Conservation (phyloP, 1,140 invertebrate species). For the Euborellia annulipes region DNA sequence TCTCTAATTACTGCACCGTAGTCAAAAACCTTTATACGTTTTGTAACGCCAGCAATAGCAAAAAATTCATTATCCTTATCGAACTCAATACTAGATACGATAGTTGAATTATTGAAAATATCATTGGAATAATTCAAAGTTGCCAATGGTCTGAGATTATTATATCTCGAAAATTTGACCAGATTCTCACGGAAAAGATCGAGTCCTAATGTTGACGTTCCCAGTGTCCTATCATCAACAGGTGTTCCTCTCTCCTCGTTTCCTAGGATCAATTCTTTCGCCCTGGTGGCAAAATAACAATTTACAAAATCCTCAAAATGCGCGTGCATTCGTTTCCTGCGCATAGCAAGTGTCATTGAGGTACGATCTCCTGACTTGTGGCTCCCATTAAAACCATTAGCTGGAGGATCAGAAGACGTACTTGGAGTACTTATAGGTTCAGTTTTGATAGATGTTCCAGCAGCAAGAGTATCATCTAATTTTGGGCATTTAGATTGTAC, state of each 20-base stretch:
- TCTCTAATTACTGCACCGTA: conserved; percentile 74
- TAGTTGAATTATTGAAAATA: conserved; percentile 75
- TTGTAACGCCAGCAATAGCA: conserved; percentile 91
- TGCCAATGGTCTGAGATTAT: conserved; percentile 59
- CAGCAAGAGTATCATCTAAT: conserved; percentile 16
- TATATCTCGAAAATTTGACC: conserved; percentile 76
- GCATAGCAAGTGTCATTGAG: conserved; percentile 36
- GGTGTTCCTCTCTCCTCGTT: conserved; percentile 13
- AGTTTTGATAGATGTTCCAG: not conserved
- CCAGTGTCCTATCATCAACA: conserved; percentile 19
- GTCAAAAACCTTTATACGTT: conserved; percentile 88
- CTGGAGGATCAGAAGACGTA: not conserved
- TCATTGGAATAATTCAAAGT: conserved; percentile 85
- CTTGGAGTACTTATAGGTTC: too few species aligned
- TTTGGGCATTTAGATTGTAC: conserved; percentile 37
- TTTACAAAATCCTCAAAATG: conserved; percentile 85
- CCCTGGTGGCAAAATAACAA: conserved; percentile 65
- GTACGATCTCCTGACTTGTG: conserved; percentile 24
- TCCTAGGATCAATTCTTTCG: conserved; percentile 52
- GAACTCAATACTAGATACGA: conserved; percentile 94
- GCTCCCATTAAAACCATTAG: conserved; percentile 30
- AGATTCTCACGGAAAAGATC: conserved; percentile 75
- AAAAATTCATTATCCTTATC: conserved; percentile 94
- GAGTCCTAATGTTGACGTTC: conserved; percentile 33
- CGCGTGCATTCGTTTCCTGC: conserved; percentile 59